phyloP scores from a whole-genome alignment of 2,888 invertebrate genomes.

The Mamestra brassicae region DNA sequence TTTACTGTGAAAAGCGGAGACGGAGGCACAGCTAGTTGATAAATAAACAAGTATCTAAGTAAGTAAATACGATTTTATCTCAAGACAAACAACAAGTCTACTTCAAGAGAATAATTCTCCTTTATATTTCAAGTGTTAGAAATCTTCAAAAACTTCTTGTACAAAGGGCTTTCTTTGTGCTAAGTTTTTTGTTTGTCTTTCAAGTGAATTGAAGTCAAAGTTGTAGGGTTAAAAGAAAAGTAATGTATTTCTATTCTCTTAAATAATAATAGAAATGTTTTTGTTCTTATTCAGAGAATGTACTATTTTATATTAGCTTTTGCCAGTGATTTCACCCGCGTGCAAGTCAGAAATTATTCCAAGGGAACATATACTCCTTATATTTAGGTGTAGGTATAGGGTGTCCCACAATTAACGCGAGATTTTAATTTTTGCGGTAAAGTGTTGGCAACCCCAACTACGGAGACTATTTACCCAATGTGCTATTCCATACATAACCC shows the following conservation, averaged over 20 bases:
- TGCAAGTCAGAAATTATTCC: too few species aligned
- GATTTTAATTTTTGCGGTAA: too few species aligned
- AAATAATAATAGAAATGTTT: not conserved
- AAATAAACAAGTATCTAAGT: not conserved
- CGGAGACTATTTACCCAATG: too few species aligned
- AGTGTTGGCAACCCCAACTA: too few species aligned
- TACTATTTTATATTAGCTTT: not conserved
- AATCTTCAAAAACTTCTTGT: constrained; percentile 7
- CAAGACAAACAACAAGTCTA: constrained; percentile 1
- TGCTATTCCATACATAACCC: too few species aligned
- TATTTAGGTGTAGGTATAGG: too few species aligned
- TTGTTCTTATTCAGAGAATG: not conserved
- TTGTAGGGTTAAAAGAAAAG: constrained; percentile 9
- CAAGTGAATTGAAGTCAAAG: constrained; percentile 3
- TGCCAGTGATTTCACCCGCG: not conserved
- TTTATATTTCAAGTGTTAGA: constrained; percentile 23
- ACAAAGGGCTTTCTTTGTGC: constrained; percentile 24
- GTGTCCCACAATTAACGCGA: too few species aligned
- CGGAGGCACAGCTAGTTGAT: not conserved
- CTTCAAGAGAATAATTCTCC: constrained; percentile 9
- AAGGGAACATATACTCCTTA: too few species aligned
- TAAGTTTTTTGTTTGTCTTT: constrained; percentile 26
- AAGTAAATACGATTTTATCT: not conserved
- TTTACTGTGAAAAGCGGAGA: too few species aligned
- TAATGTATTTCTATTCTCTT: not conserved